A percentile compares a stretch with the other conserved stretches of the same genome.
phyloP scores from a whole-genome alignment of 2,888 invertebrate species.

The Crossocerus cetratus region DNA sequence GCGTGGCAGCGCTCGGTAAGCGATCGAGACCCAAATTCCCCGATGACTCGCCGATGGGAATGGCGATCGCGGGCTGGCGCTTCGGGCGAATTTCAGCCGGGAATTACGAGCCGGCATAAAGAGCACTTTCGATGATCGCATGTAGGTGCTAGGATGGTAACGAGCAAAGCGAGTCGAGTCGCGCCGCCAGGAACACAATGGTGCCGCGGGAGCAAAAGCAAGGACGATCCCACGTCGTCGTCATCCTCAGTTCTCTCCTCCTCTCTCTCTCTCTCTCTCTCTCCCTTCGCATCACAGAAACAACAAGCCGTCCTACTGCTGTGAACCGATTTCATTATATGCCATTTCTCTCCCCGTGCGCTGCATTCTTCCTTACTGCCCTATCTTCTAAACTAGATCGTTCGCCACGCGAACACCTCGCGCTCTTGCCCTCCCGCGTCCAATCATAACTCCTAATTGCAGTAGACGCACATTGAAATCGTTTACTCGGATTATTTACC shows the following conservation, averaged over 20 bases:
- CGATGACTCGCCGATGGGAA: neutral
- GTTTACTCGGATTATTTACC: no score
- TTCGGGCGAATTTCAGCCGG: conserved; percentile 3
- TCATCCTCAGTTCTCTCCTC: conserved; percentile 47
- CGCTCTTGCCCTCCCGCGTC: neutral
- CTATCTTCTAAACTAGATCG: conserved; percentile 49
- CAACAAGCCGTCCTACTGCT: conserved; percentile 39
- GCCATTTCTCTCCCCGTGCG: conserved; percentile 35
- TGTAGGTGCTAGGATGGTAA: conserved; percentile 23
- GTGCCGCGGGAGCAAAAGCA: conserved; percentile 75
- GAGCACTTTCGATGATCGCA: conserved; percentile 70
- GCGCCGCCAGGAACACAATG: conserved; percentile 66
- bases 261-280: no score
- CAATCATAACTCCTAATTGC: no score
- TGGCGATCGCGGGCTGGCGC: neutral
- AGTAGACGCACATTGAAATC: no score
- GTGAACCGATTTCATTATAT: conserved; percentile 50
- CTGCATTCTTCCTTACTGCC: conserved; percentile 18
- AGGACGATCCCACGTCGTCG: conserved; percentile 76
- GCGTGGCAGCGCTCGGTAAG: neutral
- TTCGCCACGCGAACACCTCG: conserved; percentile 18
- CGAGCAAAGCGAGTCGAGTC: conserved; percentile 59
- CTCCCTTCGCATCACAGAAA: conserved; percentile 26
- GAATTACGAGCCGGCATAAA: conserved; percentile 60
- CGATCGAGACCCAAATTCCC: no score